A percentile compares a stretch with the other conserved stretches of the same genome.
phyloP scores from a whole-genome alignment of 2,888 invertebrate genomes.

The Sclerodermus sp. region DNA sequence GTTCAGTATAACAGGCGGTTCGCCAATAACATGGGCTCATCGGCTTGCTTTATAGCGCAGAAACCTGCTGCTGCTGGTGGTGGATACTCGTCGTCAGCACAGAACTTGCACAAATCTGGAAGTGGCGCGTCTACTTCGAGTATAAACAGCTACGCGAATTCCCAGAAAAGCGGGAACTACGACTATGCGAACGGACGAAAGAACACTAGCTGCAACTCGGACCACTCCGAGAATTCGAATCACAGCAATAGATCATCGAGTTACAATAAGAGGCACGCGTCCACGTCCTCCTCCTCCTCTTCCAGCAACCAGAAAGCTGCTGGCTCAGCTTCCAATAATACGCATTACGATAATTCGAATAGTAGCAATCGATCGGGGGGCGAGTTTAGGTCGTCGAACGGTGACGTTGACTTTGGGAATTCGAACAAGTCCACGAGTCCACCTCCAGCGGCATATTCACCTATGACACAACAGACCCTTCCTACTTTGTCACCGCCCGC shows the following conservation, averaged over 20 bases:
- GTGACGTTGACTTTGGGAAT: not conserved
- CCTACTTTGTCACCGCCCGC: conserved; percentile 49
- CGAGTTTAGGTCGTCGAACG: conserved; percentile 1
- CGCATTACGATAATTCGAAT: conserved; percentile 7
- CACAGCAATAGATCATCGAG: not conserved
- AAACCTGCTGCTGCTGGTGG: conserved; percentile 14
- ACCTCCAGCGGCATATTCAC: conserved; percentile 44
- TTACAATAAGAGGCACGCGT: not conserved
- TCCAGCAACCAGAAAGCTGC: not conserved
- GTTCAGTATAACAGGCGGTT: conserved; percentile 22
- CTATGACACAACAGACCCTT: conserved; percentile 43
- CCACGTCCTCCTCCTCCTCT: too few species aligned
- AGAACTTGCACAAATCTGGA: conserved; percentile 17
- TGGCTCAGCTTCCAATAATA: not conserved
- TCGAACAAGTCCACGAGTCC: conserved; percentile 37
- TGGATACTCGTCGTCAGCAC: conserved; percentile 14
- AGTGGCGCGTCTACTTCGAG: conserved; percentile 6
- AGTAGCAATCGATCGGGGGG: conserved; percentile 7
- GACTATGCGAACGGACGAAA: conserved; percentile 29
- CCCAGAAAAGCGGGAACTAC: conserved; percentile 17
- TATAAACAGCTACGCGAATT: conserved; percentile 12
- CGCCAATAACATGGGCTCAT: conserved; percentile 25
- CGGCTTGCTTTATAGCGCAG: conserved; percentile 24
- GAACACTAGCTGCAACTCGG: conserved; percentile 10
- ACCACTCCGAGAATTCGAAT: conserved; percentile 8